Conservation (phyloP, 2,888 invertebrate species). For the Hypomecis punctinalis region DNA sequence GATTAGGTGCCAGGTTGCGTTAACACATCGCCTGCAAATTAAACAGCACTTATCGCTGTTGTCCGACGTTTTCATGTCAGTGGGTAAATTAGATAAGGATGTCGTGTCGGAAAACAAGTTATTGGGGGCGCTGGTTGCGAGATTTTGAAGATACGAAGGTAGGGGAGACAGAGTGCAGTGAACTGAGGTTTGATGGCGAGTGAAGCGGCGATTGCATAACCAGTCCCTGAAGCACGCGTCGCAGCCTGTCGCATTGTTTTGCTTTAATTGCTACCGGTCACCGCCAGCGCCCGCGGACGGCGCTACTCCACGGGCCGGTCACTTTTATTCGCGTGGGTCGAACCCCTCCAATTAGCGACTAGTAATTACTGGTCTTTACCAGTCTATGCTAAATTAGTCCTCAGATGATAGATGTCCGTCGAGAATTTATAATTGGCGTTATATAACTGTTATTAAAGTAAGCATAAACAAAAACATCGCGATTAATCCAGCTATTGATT, state of each 20-base stretch:
- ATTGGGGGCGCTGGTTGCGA: constrained; percentile 51
- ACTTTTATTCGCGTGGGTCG: not conserved
- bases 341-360: constrained; percentile 11
- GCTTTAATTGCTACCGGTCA: constrained; percentile 53
- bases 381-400: constrained; percentile 11
- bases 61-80: constrained; percentile 64
- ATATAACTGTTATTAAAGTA: too few relatives aligned
- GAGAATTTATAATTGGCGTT: constrained; percentile 1
- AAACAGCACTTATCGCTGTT: constrained; percentile 60
- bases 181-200: constrained; percentile 58
- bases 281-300: constrained; percentile 21
- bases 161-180: constrained; percentile 57
- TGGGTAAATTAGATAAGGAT: constrained; percentile 71
- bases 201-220: constrained; percentile 67
- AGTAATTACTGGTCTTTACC: constrained; percentile 7
- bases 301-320: not conserved
- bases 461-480: constrained; percentile 12
- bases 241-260: constrained; percentile 61
- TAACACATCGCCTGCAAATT: constrained; percentile 50
- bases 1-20: constrained; percentile 50
- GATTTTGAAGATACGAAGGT: constrained; percentile 42
- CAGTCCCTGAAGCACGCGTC: constrained; percentile 60
- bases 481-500: constrained; percentile 15
- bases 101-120: constrained; percentile 59
- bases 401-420: not conserved